These are phyloP conservation scores for Limnodromus scolopaceus DNA, from an alignment of 2,797 vertebrate genomes.

Conservation along the genomic window DNA sequence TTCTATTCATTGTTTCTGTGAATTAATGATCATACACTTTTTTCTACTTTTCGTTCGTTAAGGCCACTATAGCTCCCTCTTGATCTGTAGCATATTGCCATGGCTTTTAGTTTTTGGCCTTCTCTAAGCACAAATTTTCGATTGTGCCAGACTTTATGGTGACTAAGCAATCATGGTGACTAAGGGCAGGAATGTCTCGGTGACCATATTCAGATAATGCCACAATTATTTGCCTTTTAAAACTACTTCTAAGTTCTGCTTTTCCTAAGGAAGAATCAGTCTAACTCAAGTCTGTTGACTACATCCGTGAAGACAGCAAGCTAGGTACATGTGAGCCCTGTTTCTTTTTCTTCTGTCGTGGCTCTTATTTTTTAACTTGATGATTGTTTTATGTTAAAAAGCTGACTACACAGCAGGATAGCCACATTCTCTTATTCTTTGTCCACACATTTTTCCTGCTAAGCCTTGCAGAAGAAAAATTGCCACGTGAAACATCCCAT, in stretches of 20 bases:
- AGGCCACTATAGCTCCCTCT: neutral
- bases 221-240: neutral
- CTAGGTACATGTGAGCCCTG: neutral
- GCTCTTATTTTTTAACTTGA: neutral
- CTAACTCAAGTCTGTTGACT: neutral
- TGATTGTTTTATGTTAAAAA: neutral
- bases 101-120: neutral
- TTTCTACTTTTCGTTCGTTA: neutral
- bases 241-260: neutral
- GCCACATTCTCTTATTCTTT: neutral
- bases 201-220: neutral
- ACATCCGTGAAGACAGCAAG: neutral
- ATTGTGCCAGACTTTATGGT: neutral
- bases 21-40: neutral
- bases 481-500: neutral
- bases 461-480: conserved; percentile 32
- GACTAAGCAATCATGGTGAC: neutral
- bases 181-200: neutral
- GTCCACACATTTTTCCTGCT: neutral
- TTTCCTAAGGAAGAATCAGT: neutral
- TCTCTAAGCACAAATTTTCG: neutral
- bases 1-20: neutral
- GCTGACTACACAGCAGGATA: neutral
- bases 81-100: neutral
- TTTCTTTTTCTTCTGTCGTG: neutral